A percentile compares a stretch with the other conserved stretches of the same genome.
These are phyloP conservation scores for Eurytoma californica DNA, from an alignment of 2,888 invertebrate species.

Conservation along the genomic window DNA sequence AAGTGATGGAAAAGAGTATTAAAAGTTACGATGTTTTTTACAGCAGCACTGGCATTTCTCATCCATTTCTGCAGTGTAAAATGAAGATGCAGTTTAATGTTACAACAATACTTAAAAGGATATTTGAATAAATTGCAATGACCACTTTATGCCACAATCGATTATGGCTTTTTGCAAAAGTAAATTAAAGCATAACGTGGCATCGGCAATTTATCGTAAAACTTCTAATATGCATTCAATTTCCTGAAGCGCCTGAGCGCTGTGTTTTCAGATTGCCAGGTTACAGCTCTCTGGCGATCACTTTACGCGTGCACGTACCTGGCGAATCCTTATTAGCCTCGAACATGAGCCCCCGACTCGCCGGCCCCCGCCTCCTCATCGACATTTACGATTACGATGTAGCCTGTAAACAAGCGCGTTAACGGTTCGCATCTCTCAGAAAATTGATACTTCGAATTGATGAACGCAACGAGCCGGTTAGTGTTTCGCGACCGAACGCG, in stretches of 20 bases:
- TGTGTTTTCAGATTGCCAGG: neutral
- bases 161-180: no score
- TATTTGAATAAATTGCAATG: no score
- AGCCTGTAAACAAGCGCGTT: constrained; percentile 44
- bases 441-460: constrained; percentile 48
- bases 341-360: constrained; percentile 1
- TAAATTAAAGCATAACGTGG: no score
- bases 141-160: no score
- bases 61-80: no score
- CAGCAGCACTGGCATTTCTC: no score
- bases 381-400: constrained; percentile 46
- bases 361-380: neutral
- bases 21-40: no score
- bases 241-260: neutral
- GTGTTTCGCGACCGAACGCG: neutral
- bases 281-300: neutral
- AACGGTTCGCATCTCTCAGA: constrained; percentile 4
- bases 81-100: no score
- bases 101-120: no score
- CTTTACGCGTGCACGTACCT: neutral
- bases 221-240: no score
- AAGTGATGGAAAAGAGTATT: no score
- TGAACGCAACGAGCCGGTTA: neutral
- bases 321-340: constrained; percentile 35
- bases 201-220: no score